Conservation (phyloP, 2,888 invertebrate genomes). For the Sminthurides aquaticus region DNA sequence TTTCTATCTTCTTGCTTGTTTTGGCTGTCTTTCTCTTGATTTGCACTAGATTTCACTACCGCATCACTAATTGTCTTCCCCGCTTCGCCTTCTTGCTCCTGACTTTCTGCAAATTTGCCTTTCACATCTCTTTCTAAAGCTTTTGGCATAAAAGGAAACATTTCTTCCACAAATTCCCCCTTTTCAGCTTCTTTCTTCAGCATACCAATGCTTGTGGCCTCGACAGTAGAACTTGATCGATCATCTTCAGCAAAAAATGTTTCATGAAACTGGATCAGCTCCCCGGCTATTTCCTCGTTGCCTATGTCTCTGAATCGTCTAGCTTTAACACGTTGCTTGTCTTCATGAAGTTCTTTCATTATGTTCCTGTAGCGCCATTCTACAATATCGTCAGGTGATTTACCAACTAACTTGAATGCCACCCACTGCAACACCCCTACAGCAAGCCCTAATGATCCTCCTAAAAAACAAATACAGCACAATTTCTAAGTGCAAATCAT, state of each 20-base stretch:
- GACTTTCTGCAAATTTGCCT: too few relatives aligned
- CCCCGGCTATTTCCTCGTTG: not conserved
- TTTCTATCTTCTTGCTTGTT: too few relatives aligned
- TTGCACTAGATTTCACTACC: too few relatives aligned
- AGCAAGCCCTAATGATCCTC: constrained; percentile 55
- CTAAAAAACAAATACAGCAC: constrained; percentile 46
- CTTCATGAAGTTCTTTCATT: not conserved
- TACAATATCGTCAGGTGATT: constrained; percentile 37
- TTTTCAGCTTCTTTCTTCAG: not conserved
- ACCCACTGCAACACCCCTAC: constrained; percentile 54
- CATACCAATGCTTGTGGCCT: not conserved
- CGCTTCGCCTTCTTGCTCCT: too few relatives aligned
- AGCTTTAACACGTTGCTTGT: not conserved
- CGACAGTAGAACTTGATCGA: not conserved
- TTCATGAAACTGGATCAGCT: not conserved
- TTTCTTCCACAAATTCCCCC: not conserved
- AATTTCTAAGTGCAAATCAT: constrained; percentile 1
- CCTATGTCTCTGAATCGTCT: not conserved
- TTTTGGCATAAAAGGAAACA: not conserved
- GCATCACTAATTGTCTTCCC: too few relatives aligned
- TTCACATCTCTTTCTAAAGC: not conserved
- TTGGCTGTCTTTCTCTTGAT: too few relatives aligned
- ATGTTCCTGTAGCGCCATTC: not conserved
- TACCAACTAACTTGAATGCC: constrained; percentile 55
- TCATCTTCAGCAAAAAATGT: not conserved